Base-by-base conservation (phyloP, 2,113 vertebrate species). In the Mungos mungo region DNA sequence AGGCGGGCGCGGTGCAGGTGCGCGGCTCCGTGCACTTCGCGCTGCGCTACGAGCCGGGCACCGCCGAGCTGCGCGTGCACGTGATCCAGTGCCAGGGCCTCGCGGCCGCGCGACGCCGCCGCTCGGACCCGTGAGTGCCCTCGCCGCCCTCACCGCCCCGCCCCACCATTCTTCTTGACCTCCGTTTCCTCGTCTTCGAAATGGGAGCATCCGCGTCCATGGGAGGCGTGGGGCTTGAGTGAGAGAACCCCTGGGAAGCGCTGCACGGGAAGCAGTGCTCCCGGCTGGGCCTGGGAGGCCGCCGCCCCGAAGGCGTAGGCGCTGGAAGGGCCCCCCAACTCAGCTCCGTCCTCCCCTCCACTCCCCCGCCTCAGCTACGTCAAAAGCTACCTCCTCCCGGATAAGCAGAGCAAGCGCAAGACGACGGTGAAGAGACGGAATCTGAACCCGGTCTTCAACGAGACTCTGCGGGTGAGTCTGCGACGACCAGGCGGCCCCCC, bases 341-440 rank as follows among this genome's bases (percentile, higher is more conserved):
- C 4, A 88, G 25, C 65, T 47, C 68, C 0, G 0, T 45, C 63
- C 83, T 77, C 74, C 10, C 45, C 76, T 92, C 88, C 2, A 65
- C 38, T 85, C 15, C 21, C 35, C 50, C 6, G 1, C 50, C 66
- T 35, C 98, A 99, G 99, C 97, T 99, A 99, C 80, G 99, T 99
- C 74, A 99, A 99, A 98, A 98, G 99, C 12, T 99, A 99, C 98
- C 99, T 99, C 41, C 98, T 99, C 92, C 99, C 99, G 0, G 99
- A 99, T 97, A 99, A 99, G 97, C 99, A 99, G 95, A 99, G 99
- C 98, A 99, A 99, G 97, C 99, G 99, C 97, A 99, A 99, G 98
- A 99, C 99, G 0, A 96, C 98, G 0, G 99, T 99, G 98, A 99
- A 99, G 98, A 99, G 99, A 98, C 99, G 99, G 98, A 99, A 99